Evolutionary conservation across 2,888 invertebrate species (phyloP), one percentile per base, ranked within the genome.

Genomic region (Synergus itoensis): DNA sequence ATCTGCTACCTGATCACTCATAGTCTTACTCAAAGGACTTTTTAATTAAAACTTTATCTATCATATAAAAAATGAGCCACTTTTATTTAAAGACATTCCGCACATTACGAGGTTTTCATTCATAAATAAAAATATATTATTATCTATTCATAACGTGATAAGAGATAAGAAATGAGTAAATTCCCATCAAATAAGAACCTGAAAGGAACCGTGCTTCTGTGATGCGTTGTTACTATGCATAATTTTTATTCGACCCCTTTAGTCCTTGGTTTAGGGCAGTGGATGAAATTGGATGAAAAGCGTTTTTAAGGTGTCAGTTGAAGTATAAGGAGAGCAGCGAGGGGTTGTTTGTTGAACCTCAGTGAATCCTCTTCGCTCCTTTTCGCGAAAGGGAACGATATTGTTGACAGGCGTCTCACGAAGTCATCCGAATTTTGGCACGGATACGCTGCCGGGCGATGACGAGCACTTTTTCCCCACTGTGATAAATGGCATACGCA

Each of bases 401-500:
- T 88, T 88, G 90, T 91, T 89, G 91, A 90, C 89, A 89, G 89
- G 87, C 89, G 87, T 89, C 88, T 89, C 90, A 91, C 91, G 88
- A 89, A 92, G 91, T 91, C 91, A 91, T 91, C 88, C 84, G 88
- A 88, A 87, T 90, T 89, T 89, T 80, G 88, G 88, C 87, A 87
- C 88, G 88, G 85, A 86, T 86, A 86, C 84, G 82, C 84, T 84
- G 83, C 81, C 81, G 80, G 87, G 85, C 86, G 89, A 91, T 92
- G 92, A 92, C 91, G 87, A 83, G 90, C 89, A 89, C 87, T 89
- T 91, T 91, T 91, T 90, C 88, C 89, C 88, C 65, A 86, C 86
- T 80, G 89, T 92, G 92, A 92, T 92, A 92, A 92, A 92, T 92
- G 91, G 90, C 88, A 14, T 21, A 88, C 88, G 86, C 86, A 86